Percentiles rank a stretch among this genome's conserved stretches.
phyloP scores from a whole-genome alignment of 2,113 vertebrate genomes.

The Condylura cristata region DNA sequence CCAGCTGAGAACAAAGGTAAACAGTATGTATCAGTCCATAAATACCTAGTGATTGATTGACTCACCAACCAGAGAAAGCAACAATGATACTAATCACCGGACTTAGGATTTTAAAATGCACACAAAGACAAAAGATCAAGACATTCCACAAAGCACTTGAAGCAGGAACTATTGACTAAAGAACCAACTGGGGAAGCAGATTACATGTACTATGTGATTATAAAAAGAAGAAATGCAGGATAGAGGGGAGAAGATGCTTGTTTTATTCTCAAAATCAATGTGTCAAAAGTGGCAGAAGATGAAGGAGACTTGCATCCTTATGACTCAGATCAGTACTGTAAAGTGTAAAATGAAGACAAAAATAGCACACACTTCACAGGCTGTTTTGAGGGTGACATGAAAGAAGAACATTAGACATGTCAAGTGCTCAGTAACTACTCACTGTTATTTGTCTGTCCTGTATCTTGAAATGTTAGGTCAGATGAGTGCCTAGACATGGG shows the following conservation, averaged over 20 bases:
- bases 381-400: constrained; percentile 13
- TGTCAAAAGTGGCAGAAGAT: constrained; percentile 52
- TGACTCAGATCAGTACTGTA: constrained; percentile 43
- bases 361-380: constrained; percentile 26
- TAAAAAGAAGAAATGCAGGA: constrained; percentile 21
- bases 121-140: constrained; percentile 52
- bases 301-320: constrained; percentile 45
- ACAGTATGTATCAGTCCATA: background rate
- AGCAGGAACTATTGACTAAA: constrained; percentile 42
- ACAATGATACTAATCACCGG: background rate
- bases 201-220: constrained; percentile 24
- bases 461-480: constrained; percentile 47
- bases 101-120: constrained; percentile 11
- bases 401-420: background rate
- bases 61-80: background rate
- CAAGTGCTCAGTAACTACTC: constrained; percentile 3
- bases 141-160: constrained; percentile 46
- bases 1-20: background rate
- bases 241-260: background rate
- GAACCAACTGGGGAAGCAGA: background rate
- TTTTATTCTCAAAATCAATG: constrained; percentile 60
- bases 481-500: constrained; percentile 19
- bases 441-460: constrained; percentile 1
- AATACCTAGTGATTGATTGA: background rate
- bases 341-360: constrained; percentile 50